Base-by-base conservation (phyloP, 2,797 vertebrate species). In the Falco naumanni region DNA sequence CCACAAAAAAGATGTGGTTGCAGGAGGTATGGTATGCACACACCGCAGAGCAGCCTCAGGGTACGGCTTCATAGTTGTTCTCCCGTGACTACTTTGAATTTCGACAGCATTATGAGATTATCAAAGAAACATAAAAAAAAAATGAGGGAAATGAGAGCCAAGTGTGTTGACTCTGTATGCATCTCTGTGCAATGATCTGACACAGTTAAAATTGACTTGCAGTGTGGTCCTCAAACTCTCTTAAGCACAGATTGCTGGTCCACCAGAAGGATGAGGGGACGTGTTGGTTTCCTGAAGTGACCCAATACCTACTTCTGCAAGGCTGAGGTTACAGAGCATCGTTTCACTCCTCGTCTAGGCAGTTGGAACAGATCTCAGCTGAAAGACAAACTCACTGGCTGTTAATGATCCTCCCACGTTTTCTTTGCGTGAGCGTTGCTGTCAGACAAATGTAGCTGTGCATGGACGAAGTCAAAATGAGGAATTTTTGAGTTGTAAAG, bases 21-120 rank as follows among this genome's bases (percentile, higher is more conserved):
- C 15, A 34, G 39, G 54, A 65, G 48, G 26, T 12, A 3, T 0
- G 2, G 21, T 34, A 3, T 7, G 22, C 43, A 39, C 0, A 0
- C 18, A 9, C 22, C 3, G 1, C 34, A 22, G 43, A 34, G 20
- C 54, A 28, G 50, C 31, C 37, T 56, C 25, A 14, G 66, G 16
- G 19, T 0, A 10, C 33, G 18, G 53, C 53, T 66, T 86, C 70
- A 21, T 15, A 17, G 6, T 16, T 53, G 8, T 61, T 59, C 33
- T 84, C 25, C 57, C 2, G 2, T 16, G 39, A 45, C 39, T 5
- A 0, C 34, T 29, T 15, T 1, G 68, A 50, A 19, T 25, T 70
- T 43, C 60, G 64, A 37, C 37, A 25, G 9, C 1, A 0, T 64
- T 54, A 5, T 6, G 64, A 45, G 28, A 19, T 72, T 56, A 14